Evolutionary conservation across 2,888 invertebrate species (phyloP), one percentile per base, ranked within the genome.

Genomic region (Hypercompe scribonia): DNA sequence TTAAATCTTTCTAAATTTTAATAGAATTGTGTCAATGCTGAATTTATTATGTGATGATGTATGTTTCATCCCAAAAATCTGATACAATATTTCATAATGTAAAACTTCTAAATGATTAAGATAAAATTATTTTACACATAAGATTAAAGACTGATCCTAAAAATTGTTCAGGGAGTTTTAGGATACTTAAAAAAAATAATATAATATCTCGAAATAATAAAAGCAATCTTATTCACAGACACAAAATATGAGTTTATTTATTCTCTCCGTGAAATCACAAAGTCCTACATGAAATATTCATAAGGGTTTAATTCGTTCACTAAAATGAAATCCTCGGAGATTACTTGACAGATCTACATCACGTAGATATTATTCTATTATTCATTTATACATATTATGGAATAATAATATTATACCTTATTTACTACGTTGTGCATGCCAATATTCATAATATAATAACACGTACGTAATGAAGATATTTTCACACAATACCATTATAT

Each of bases 251-350:
- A 84, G 78, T 84, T 76, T 86, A 81, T 84, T 83, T 83, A 82
- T 78, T 75, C 77, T 73, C 81, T 77, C 73, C 74, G 80, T 82
- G 85, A 85, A 82, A 87, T 84, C 82, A 80, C 80, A 81, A 79
- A 82, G 77, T 83, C 84, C 80, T 76, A 77, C 76, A 89, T 89
- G 85, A 88, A 90, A 88, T 90, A 90, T 90, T 89, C 90, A 90
- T 90, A 85, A 85, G 86, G 88, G 86, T 84, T 87, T 88, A 87
- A 89, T 87, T 88, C 83, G 79, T 84, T 83, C 83, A 85, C 86
- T 86, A 86, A 86, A 90, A 89, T 86, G 87, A 85, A 88, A 87
- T 87, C 89, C 88, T 77, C 78, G 63, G 88, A 87, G 89, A 89
- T 89, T 88, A 88, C 86, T 84, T 85, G 86, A 86, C 86, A 84